These are phyloP conservation scores for Oscheius onirici DNA, from an alignment of 2,888 invertebrate genomes.

Conservation along the genomic window DNA sequence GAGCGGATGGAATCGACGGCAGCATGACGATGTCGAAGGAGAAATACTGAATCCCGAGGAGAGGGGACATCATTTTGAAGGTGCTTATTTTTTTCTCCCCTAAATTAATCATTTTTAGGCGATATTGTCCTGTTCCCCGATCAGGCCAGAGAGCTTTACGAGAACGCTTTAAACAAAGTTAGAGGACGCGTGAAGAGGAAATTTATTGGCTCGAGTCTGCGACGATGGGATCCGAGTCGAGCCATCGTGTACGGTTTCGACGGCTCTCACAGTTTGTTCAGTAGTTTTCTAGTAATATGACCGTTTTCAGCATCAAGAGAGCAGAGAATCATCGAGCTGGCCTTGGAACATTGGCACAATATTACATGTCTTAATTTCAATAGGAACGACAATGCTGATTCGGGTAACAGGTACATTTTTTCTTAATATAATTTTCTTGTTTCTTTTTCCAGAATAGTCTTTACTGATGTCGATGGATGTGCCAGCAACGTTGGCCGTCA, in stretches of 20 bases:
- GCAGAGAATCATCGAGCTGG: slow-evolving; percentile 70
- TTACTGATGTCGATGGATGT: slow-evolving; percentile 71
- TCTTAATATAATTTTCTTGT: too few species aligned
- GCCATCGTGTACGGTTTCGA: slow-evolving; percentile 71
- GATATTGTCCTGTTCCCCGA: slow-evolving; percentile 70
- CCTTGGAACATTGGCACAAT: slow-evolving; percentile 72
- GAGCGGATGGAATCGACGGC: slow-evolving; percentile 32
- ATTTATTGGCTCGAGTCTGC: slow-evolving; percentile 68
- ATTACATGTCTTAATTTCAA: slow-evolving; percentile 71
- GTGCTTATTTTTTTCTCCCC: slow-evolving; percentile 15
- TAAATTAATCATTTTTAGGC: slow-evolving; percentile 45
- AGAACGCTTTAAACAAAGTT: slow-evolving; percentile 51
- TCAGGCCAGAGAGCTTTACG: slow-evolving; percentile 66
- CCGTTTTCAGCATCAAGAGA: slow-evolving; percentile 64
- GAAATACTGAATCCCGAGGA: slow-evolving; percentile 61
- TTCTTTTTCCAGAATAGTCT: slow-evolving; percentile 71
- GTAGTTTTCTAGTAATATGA: background rate
- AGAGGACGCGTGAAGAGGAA: slow-evolving; percentile 57
- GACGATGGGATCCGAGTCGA: slow-evolving; percentile 68
- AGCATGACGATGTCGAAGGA: slow-evolving; percentile 36
- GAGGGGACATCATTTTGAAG: slow-evolving; percentile 65
- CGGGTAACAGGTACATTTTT: slow-evolving; percentile 33
- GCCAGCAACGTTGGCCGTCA: slow-evolving; percentile 68
- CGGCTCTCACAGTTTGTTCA: slow-evolving; percentile 66
- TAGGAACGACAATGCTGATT: slow-evolving; percentile 50